These are phyloP conservation scores for Micrasema minimum DNA, from an alignment of 1,140 invertebrate genomes.

Conservation along the genomic window DNA sequence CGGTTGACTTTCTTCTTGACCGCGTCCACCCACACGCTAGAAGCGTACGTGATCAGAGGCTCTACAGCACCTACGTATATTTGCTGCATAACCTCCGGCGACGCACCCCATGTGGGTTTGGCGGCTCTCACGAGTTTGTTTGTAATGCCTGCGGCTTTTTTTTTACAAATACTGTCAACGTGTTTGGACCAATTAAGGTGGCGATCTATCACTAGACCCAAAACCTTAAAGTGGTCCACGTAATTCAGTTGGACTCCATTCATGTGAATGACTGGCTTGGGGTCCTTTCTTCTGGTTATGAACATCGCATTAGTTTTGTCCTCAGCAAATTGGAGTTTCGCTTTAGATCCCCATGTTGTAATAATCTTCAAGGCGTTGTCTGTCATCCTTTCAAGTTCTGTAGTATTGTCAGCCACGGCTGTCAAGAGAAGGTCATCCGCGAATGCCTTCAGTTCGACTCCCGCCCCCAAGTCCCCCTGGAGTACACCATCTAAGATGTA, in stretches of 20 bases:
- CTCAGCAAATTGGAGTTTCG: background rate
- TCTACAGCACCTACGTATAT: slow-evolving; percentile 3
- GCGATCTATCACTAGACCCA: background rate
- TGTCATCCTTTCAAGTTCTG: background rate
- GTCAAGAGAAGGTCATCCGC: slow-evolving; percentile 8
- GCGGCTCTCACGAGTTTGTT: background rate
- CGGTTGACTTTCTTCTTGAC: no score
- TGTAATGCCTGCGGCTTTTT: background rate
- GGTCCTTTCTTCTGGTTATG: background rate
- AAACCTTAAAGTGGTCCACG: slow-evolving; percentile 8
- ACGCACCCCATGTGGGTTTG: slow-evolving; percentile 13
- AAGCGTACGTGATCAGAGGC: background rate
- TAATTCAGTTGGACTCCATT: no score
- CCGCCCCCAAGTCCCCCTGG: slow-evolving; percentile 1
- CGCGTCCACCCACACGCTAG: background rate
- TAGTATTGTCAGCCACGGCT: background rate
- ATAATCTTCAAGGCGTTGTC: background rate
- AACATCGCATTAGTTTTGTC: background rate
- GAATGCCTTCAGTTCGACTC: background rate
- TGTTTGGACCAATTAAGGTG: slow-evolving; percentile 14
- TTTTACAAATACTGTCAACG: background rate
- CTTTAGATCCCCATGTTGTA: background rate
- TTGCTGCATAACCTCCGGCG: background rate
- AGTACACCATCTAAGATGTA: slow-evolving; percentile 16
- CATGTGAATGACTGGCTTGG: no score